phyloP scores from a whole-genome alignment of 2,797 vertebrate genomes.

The Argya squamiceps region DNA sequence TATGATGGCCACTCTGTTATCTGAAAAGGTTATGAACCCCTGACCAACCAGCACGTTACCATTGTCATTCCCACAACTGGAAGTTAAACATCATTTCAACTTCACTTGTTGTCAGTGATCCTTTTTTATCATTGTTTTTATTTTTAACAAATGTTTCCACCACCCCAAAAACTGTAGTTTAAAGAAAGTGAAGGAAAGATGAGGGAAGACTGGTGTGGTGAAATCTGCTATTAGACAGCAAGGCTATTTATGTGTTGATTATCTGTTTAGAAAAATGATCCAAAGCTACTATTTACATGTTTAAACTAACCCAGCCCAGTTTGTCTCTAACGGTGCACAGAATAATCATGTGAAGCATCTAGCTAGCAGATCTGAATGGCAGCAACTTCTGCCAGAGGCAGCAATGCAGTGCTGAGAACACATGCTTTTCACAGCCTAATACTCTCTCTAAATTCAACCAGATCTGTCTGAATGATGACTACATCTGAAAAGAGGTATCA shows the following conservation, averaged over 20 bases:
- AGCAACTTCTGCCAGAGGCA: conserved; percentile 33
- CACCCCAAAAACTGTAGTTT: neutral
- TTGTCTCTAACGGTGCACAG: neutral
- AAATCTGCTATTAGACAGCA: neutral
- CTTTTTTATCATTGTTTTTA: neutral
- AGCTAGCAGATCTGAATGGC: neutral
- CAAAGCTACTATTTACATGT: neutral
- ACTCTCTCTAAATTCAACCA: neutral
- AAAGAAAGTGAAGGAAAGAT: neutral
- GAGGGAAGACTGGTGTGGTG: neutral
- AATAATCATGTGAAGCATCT: neutral
- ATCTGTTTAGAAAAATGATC: neutral
- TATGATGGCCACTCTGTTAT: neutral
- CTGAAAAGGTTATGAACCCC: neutral
- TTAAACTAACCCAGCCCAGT: neutral
- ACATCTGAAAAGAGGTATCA: neutral
- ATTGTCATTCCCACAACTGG: neutral
- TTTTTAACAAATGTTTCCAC: neutral
- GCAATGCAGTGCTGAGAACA: neutral
- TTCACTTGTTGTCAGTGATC: neutral
- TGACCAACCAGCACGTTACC: neutral
- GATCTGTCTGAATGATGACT: neutral
- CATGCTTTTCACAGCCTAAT: neutral
- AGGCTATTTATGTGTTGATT: neutral
- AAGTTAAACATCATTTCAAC: neutral